Percentiles rank a stretch among this genome's conserved stretches.
Evolutionary conservation across 2,888 invertebrate genomes (phyloP).

Genomic region (Spisula subtruncata): DNA sequence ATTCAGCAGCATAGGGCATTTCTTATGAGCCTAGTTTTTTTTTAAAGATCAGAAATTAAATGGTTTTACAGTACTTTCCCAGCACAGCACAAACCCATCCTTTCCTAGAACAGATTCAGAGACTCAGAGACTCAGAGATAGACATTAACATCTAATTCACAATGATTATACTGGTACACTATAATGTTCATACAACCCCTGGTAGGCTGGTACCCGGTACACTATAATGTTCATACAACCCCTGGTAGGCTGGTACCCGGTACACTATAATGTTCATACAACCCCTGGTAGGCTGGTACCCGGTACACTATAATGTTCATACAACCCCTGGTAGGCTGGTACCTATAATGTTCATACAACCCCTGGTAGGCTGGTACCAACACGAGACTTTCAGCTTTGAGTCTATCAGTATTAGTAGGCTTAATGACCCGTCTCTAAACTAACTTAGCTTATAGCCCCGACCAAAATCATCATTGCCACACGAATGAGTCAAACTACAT

Average conservation of each 20-base stretch:
- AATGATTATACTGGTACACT: neutral
- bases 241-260: neutral
- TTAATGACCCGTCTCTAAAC: conserved; percentile 44
- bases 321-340: neutral
- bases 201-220: neutral
- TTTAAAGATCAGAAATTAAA: neutral
- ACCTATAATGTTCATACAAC: neutral
- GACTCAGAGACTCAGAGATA: neutral
- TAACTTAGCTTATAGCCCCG: neutral
- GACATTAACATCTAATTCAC: neutral
- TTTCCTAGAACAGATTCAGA: neutral
- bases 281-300: neutral
- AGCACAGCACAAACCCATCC: neutral
- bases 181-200: neutral
- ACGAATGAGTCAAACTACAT: conserved; percentile 17
- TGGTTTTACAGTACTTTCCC: neutral
- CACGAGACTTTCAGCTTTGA: conserved; percentile 9
- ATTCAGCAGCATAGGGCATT: too few relatives aligned
- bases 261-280: neutral
- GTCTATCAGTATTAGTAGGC: conserved; percentile 20
- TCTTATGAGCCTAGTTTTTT: too few relatives aligned
- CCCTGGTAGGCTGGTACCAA: neutral
- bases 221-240: neutral
- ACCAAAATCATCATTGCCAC: conserved; percentile 4
- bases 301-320: neutral